A percentile compares a stretch with the other conserved stretches of the same genome.
phyloP scores from a whole-genome alignment of 2,113 vertebrate genomes.

The Ceyx cyanopectus region DNA sequence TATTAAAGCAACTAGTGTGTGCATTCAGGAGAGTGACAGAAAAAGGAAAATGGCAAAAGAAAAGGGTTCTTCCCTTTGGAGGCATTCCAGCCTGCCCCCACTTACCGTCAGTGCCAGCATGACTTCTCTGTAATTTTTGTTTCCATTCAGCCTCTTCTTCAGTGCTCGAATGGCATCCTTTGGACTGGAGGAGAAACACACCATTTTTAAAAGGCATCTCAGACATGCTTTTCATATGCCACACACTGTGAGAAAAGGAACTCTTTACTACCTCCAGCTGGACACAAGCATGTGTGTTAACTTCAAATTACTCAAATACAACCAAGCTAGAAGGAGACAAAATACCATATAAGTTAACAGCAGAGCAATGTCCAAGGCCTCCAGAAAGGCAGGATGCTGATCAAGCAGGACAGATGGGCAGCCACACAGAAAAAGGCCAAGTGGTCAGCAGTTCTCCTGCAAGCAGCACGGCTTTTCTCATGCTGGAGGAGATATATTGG shows the following conservation, averaged over 20 bases:
- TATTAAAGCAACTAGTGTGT: slow-evolving; percentile 7
- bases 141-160: slow-evolving; percentile 96
- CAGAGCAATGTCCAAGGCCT: background rate
- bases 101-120: slow-evolving; percentile 97
- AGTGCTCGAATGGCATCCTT: slow-evolving; percentile 96
- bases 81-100: slow-evolving; percentile 22
- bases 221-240: background rate
- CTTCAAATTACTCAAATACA: background rate
- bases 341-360: background rate
- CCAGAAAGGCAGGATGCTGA: background rate
- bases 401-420: background rate
- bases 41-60: slow-evolving; percentile 22
- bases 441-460: background rate
- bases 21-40: slow-evolving; percentile 15
- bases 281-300: background rate
- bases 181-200: slow-evolving; percentile 81
- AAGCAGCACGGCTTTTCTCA: background rate
- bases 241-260: background rate
- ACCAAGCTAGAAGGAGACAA: background rate
- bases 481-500: background rate
- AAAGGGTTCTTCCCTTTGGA: slow-evolving; percentile 22
- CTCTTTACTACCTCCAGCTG: background rate
- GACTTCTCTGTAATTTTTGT: slow-evolving; percentile 96
- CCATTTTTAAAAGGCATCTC: background rate
- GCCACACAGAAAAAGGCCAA: background rate